Evolutionary conservation across 2,797 vertebrate species (phyloP), one percentile per base, ranked within the genome.

Genomic region (Urosaurus nigricauda): DNA sequence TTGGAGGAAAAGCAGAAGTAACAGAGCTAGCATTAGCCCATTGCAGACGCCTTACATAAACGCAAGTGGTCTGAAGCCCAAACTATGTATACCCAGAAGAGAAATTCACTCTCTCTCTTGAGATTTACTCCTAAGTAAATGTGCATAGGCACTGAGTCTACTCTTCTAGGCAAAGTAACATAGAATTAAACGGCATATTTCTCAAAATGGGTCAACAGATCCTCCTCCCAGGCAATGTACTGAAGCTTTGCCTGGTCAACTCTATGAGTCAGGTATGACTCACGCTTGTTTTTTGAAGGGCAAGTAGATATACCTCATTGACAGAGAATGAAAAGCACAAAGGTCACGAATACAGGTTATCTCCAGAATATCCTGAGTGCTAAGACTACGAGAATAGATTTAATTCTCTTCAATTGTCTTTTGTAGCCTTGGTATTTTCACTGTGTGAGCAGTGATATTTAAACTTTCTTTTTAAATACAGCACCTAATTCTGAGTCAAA

Each of bases 231-330:
- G n/a, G 75, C 60, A 53, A 68, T 79, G 43, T 65, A 16, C 17
- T 17, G 73, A 65, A 75, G 84, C 53, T 29, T 86, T 77, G 75
- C 60, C 60, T 79, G 24, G 74, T 47, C 35, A 58, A 51, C 19
- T 79, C 40, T 51, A 37, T 86, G 75, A 51, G 40, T 79, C 74
- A 79, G 75, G 29, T 79, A 13, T 79, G 85, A 86, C 58, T 86
- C 85, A 86, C 40, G 26, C 26, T 63, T n/a, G 14, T 77, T 77
- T n/a, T 63, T 58, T 75, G 56, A 77, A 85, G 56, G 84, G 84
- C 73, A 77, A 73, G 43, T 73, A 51, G 35, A 56, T 43, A 37
- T 32, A 13, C 75, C 51, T 79, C 60, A 47, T 16, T 35, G 60
- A 16, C 43, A 43, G 85, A 51, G 73, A 68, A 68, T 24, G 29